Base-by-base conservation (phyloP, 1,140 invertebrate species). In the Heliconius eleuchia region DNA sequence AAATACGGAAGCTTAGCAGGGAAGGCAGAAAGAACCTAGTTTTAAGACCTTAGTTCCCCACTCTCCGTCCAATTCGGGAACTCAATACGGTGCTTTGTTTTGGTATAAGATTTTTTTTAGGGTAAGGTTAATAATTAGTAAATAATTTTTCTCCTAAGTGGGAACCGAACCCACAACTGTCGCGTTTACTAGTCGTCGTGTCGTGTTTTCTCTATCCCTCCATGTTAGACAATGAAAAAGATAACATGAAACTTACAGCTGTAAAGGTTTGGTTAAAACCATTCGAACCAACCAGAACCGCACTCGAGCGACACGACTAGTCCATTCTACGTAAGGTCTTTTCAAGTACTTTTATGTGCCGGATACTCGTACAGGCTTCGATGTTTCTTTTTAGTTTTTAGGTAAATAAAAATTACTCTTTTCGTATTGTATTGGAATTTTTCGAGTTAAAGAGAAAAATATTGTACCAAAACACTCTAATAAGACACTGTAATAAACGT, bases 301-400 rank as follows among this genome's bases (percentile, higher is more conserved):
- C 42, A 55, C 42, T n/a, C 73, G 73, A 34, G 0, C 16, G 73
- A 74, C 73, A 72, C 60, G 66, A 57, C 46, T 74, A 74, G 52
- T 78, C 72, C 73, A 75, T 74, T 79, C 70, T 52, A 50, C 78
- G 52, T 57, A 30, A 66, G 50, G 73, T 39, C 37, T 71, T 74
- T 55, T 50, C 42, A 66, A 78, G 50, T 79, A 75, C 23, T 75
- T 75, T 75, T 71, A 66, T 57, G 23, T 79, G 77, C 71, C 30
- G 37, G 37, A 50, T 18, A 27, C 60, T 30, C 60, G 27, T 27
- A 5, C 27, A 66, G 60, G 23, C 60, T 16, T 16, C 13, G 27
- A 23, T 66, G 60, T 27, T 23, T 23, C 27, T 23, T 66, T 66
- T 66, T 27, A 66, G 11, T 13, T 66, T 66, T 66, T 30, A 27